These are phyloP conservation scores for Drosophila aldrichi DNA, from an alignment of 2,888 invertebrate species.

Conservation along the genomic window DNA sequence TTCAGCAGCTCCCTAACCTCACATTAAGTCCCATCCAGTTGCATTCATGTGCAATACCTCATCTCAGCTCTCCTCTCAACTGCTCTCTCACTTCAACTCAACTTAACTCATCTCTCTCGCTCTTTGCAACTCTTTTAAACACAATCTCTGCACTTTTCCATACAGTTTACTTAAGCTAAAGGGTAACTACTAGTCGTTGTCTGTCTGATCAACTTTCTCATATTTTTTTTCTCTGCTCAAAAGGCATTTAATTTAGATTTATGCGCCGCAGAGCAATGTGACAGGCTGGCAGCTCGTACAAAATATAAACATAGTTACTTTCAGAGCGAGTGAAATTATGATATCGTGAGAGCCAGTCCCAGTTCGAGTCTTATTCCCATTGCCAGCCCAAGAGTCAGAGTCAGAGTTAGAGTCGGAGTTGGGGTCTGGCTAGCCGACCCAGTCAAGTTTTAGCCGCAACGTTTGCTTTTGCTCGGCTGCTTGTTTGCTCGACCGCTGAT, in stretches of 20 bases:
- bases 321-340: constrained; percentile 63
- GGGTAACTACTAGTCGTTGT: constrained; percentile 7
- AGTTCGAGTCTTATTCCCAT: neutral
- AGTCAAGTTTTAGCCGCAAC: constrained; percentile 28
- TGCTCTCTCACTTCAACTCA: too few species aligned
- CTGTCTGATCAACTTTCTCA: neutral
- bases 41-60: too few species aligned
- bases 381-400: neutral
- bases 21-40: too few species aligned
- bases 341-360: constrained; percentile 49
- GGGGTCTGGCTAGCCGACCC: neutral
- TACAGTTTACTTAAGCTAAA: neutral
- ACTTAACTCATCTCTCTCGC: too few species aligned
- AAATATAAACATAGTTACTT: constrained; percentile 67
- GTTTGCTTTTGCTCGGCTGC: constrained; percentile 48
- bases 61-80: too few species aligned
- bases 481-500: constrained; percentile 68
- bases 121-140: too few species aligned
- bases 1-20: too few species aligned
- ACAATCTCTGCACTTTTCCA: too few species aligned
- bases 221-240: constrained; percentile 52
- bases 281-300: constrained; percentile 59
- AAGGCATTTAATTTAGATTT: constrained; percentile 83
- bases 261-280: constrained; percentile 73
- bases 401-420: neutral